Evolutionary conservation across 2,113 vertebrate species (phyloP), one percentile per base, ranked within the genome.

Genomic region (Cercocebus atys): DNA sequence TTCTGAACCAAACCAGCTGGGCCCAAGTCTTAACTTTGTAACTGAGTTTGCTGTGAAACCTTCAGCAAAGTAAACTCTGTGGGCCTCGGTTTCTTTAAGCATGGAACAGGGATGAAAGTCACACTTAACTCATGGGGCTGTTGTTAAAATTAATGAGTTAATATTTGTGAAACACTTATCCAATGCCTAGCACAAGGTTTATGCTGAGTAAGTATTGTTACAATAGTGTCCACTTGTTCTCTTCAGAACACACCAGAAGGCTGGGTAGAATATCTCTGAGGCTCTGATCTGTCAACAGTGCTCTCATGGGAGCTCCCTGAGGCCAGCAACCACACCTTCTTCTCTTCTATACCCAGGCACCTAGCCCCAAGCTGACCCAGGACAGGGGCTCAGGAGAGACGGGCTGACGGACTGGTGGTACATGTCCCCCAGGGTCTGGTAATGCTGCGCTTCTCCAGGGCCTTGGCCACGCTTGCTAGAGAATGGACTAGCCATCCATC

Each of bases 341-440:
- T 2, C 10, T 5, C 9, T 16, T 30, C 55, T 2, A 22, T 3
- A 5, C 43, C 17, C 79, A 3, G 6, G 43, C 68, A 11, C 72
- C 35, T 4, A 8, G 6, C 13, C 50, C 59, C 38, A 11, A 1
- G 1, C 35, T 1, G 12, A 20, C 61, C 17, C 2, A 0, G 3
- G 17, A 9, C 27, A 2, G 6, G n/a, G 38, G 17, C 38, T 23
- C 45, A 18, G 45, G 25, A 18, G 3, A 30, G 9, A 23, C 7
- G 9, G 0, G 2, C 8, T 35, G 76, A 52, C 3, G 0, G 23
- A 40, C 59, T 27, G 59, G 55, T 30, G 14, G 6, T 4, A 5
- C 3, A 4, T 30, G 6, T 40, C 86, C 90, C 14, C 23, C 6
- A 61, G 20, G 25, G 55, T 30, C 50, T 8, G 0, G 16, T 4